Evolutionary conservation across 2,888 invertebrate species (phyloP).

Genomic region (Phalera bucephala): DNA sequence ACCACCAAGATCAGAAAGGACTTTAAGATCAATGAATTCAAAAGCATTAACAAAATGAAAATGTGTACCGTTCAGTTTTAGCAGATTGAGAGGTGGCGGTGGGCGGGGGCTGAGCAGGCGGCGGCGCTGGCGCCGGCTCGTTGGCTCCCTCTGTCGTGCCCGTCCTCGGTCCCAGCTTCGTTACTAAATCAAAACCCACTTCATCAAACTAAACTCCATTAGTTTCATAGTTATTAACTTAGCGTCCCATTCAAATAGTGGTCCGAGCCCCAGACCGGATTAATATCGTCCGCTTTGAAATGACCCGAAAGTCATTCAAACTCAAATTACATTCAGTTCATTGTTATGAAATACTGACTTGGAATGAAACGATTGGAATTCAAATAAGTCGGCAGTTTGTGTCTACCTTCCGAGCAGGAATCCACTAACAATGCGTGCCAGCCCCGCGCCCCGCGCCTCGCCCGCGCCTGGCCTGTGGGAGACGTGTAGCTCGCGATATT

Average conservation of each 20-base stretch:
- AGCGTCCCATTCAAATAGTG: not conserved
- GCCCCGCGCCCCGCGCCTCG: slow-evolving; percentile 18
- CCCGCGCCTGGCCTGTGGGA: slow-evolving; percentile 23
- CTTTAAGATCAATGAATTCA: too few relatives aligned
- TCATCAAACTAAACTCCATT: slow-evolving; percentile 12
- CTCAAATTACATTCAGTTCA: slow-evolving; percentile 51
- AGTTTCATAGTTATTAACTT: slow-evolving; percentile 9
- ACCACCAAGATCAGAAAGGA: too few relatives aligned
- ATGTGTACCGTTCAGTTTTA: slow-evolving; percentile 75
- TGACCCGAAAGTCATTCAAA: slow-evolving; percentile 34
- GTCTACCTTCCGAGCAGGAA: slow-evolving; percentile 61
- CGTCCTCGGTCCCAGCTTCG: slow-evolving; percentile 87
- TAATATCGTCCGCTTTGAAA: slow-evolving; percentile 18
- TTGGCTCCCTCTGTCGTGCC: slow-evolving; percentile 69
- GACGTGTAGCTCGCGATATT: slow-evolving; percentile 45
- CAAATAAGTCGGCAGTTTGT: slow-evolving; percentile 70
- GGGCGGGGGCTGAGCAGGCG: slow-evolving; percentile 67
- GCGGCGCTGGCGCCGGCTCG: slow-evolving; percentile 71
- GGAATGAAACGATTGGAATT: slow-evolving; percentile 61
- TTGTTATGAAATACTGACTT: slow-evolving; percentile 59
- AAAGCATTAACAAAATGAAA: slow-evolving; percentile 1
- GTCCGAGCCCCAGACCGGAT: slow-evolving; percentile 6
- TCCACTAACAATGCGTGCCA: slow-evolving; percentile 62
- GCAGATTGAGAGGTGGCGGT: slow-evolving; percentile 52
- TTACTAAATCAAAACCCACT: slow-evolving; percentile 75